Evolutionary conservation across 2,113 vertebrate genomes (phyloP).

Genomic region (Alligator mississippiensis): DNA sequence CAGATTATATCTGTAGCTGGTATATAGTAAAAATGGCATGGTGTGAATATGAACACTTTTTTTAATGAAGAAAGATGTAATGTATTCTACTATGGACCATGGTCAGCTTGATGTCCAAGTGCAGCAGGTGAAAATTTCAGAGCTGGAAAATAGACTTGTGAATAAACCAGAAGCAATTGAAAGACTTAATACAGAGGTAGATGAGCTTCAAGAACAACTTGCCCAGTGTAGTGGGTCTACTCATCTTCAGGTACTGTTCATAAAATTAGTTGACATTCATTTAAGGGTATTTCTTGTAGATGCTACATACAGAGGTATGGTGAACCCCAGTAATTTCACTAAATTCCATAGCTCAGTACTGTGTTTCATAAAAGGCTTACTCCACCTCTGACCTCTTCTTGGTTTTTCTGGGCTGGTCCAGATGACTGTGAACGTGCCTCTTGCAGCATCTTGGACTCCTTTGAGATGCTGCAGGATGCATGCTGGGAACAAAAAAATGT

Average conservation of each 20-base stretch:
- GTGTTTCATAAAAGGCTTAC: neutral
- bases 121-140: neutral
- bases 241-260: slow-evolving; percentile 26
- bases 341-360: neutral
- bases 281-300: neutral
- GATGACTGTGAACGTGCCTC: too few species aligned
- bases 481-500: too few species aligned
- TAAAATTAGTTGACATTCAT: neutral
- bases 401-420: neutral
- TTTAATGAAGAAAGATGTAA: neutral
- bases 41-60: neutral
- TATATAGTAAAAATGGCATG: neutral
- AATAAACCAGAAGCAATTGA: neutral
- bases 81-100: neutral
- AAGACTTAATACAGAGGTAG: neutral
- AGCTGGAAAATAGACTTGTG: slow-evolving; percentile 45
- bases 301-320: neutral
- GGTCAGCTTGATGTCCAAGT: slow-evolving; percentile 4
- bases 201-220: slow-evolving; percentile 3
- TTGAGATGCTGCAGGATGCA: too few species aligned
- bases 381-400: neutral
- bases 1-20: neutral
- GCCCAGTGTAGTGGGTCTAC: neutral
- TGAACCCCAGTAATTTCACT: neutral
- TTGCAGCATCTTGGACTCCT: too few species aligned